A percentile compares a stretch with the other conserved stretches of the same genome.
These are phyloP conservation scores for Zaprionus ornatus DNA, from an alignment of 1,140 invertebrate genomes.

Conservation along the genomic window DNA sequence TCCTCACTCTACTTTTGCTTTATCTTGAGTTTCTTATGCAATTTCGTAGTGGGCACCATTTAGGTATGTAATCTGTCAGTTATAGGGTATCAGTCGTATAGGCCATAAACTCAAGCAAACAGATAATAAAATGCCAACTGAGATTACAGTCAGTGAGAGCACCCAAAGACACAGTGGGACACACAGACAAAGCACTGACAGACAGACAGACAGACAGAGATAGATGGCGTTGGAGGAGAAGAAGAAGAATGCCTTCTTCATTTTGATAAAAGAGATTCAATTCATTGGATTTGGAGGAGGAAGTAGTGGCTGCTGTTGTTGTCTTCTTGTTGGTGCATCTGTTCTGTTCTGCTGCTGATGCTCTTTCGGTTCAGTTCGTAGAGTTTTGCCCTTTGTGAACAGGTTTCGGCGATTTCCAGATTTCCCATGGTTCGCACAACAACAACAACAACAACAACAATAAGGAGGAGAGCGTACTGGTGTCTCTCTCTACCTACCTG, in stretches of 20 bases:
- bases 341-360: slow-evolving; percentile 33
- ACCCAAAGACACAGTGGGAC: slow-evolving; percentile 11
- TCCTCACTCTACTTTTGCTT: background rate
- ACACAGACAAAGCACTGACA: background rate
- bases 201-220: slow-evolving; percentile 10
- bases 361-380: slow-evolving; percentile 14
- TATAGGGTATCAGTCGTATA: slow-evolving; percentile 23
- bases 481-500: slow-evolving; percentile 37
- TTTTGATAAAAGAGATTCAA: slow-evolving; percentile 59
- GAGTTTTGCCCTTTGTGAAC: slow-evolving; percentile 58
- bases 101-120: background rate
- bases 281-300: slow-evolving; percentile 53
- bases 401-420: slow-evolving; percentile 64
- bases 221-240: background rate
- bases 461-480: slow-evolving; percentile 5
- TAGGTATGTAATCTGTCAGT: background rate
- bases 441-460: slow-evolving; percentile 49
- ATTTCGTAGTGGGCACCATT: background rate
- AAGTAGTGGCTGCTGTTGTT: slow-evolving; percentile 36
- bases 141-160: slow-evolving; percentile 21
- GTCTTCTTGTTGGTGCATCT: slow-evolving; percentile 54
- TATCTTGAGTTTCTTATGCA: background rate
- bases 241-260: background rate
- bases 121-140: slow-evolving; percentile 23
- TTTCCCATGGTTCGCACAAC: slow-evolving; percentile 76